Base-by-base conservation (phyloP, 1,140 invertebrate species). In the Babylonia areolata region DNA sequence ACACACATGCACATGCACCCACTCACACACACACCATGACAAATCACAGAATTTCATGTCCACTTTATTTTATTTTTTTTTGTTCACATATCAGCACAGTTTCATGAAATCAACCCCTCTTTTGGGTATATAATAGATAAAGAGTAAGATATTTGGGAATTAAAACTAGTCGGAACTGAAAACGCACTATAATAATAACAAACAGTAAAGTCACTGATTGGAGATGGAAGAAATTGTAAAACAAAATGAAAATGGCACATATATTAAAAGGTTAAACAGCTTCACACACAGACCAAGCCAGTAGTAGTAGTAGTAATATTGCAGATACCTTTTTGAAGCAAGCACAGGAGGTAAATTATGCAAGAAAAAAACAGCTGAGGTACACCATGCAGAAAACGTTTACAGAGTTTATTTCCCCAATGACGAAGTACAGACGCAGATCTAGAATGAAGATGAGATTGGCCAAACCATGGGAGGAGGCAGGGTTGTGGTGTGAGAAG, bases 221-320 rank as follows among this genome's bases (percentile, higher is more conserved):
- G 58, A 64, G 58, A 64, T 64, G 58, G 58, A 64, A 64, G 58
- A 64, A 64, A 64, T 64, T 64, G 58, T 64, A 64, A 64, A 64
- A 23, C n/a, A n/a, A 23, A 64, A 28, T 64, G 58, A 64, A 64
- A 64, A 64, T 64, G 58, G 58, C 58, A 64, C 58, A 64, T 20
- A 64, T 64, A 64, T 64, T 64, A 3, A 64, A 64, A 64, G 2
- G 28, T 51, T 1, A 51, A 51, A 51, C 46, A 51, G 46, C 46
- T 64, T 23, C 58, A 64, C 28, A 64, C 58, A 23, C 58, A n/a
- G 58, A 28, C 28, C 58, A 64, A 64, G 58, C 58, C 58, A 64
- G 12, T n/a, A n/a, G n/a, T n/a, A n/a, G n/a, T n/a, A n/a, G n/a
- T n/a, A n/a, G n/a, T 23, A 64, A 64, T 64, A 64, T 64, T 64